A percentile compares a stretch with the other conserved stretches of the same genome.
phyloP scores from a whole-genome alignment of 2,888 invertebrate species.

The Drosophila acutilabella region DNA sequence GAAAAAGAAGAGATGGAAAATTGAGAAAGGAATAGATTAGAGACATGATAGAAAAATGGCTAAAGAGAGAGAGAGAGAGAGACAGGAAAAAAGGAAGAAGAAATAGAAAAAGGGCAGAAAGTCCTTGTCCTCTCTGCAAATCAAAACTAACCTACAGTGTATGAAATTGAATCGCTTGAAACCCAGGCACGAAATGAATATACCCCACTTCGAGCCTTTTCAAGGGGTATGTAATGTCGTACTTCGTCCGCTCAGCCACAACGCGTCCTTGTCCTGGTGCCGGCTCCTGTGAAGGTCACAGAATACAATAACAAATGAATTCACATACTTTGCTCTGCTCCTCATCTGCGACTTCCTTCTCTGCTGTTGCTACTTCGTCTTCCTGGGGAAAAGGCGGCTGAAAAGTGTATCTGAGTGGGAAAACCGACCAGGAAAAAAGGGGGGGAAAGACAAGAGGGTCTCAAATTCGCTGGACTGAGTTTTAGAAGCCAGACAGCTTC shows the following conservation, averaged over 20 bases:
- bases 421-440: too few relatives aligned
- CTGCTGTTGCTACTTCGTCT: not conserved
- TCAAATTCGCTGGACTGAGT: not conserved
- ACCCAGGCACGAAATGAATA: not conserved
- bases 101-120: constrained; percentile 4
- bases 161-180: not conserved
- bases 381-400: not conserved
- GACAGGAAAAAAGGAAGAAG: not conserved
- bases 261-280: constrained; percentile 17
- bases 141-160: too few relatives aligned
- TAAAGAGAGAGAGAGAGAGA: too few relatives aligned
- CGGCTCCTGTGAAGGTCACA: constrained; percentile 20
- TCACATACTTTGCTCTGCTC: not conserved
- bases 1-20: too few relatives aligned
- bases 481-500: constrained; percentile 39
- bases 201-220: not conserved
- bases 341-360: constrained; percentile 7
- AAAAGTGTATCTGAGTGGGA: not conserved
- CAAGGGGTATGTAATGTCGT: constrained; percentile 8
- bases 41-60: too few relatives aligned
- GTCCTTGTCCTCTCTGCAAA: too few relatives aligned
- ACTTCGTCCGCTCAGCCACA: constrained; percentile 12
- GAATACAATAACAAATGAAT: not conserved
- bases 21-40: too few relatives aligned
- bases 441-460: not conserved